Base-by-base conservation (phyloP, 2,888 invertebrate species). In the Norana najaformis region DNA sequence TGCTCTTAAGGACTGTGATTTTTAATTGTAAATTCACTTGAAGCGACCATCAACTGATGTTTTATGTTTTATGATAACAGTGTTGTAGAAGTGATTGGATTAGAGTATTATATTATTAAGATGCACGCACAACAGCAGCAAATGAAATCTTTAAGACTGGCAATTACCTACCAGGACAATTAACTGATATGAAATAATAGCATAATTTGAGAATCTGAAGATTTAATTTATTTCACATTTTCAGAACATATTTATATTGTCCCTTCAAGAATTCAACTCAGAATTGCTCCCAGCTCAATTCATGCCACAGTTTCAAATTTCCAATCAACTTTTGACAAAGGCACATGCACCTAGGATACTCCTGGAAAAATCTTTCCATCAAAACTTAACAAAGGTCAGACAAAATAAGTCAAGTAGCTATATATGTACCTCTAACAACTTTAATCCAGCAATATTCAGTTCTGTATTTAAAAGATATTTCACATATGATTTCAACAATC, bases 191-290 rank as follows among this genome's bases (percentile, higher is more conserved):
- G n/a, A 1, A 3, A n/a, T 11, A 69, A 69, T 69, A 69, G 69
- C 30, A n/a, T 69, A n/a, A 69, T n/a, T n/a, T 69, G 69, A 69
- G 69, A 69, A 69, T n/a, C 69, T n/a, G 69, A n/a, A n/a, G 69
- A 69, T 69, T 69, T 69, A 13, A 5, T 69, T 69, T 69, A 69
- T 69, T n/a, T 30, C n/a, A 69, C 69, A n/a, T 69, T 1, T 69
- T 69, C n/a, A n/a, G n/a, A n/a, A n/a, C n/a, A n/a, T n/a, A n/a
- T n/a, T 69, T 16, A 69, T n/a, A 30, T n/a, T n/a, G n/a, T n/a
- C 1, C 69, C 30, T n/a, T 69, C 18, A n/a, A 69, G 69, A n/a
- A 69, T 69, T 69, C 69, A 11, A n/a, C 69, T n/a, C 6, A 1
- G 11, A 69, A n/a, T n/a, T 69, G n/a, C 6, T 69, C n/a, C n/a